phyloP scores from a whole-genome alignment of 2,888 invertebrate genomes.

The Galerucella pusilla region DNA sequence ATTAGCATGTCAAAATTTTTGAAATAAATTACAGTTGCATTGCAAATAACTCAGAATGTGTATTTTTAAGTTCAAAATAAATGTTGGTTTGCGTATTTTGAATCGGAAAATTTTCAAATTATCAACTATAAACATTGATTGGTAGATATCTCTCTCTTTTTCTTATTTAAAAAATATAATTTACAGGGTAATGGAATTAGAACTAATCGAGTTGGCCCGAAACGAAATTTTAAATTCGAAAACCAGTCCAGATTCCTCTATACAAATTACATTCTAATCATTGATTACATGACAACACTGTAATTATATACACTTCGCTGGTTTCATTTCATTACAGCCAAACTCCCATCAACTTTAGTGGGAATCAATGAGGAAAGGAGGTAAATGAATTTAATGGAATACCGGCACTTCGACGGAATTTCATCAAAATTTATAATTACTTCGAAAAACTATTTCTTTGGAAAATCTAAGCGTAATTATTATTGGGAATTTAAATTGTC shows the following conservation, averaged over 20 bases:
- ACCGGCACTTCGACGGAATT: slow-evolving; percentile 37
- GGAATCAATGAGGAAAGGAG: slow-evolving; percentile 39
- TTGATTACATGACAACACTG: slow-evolving; percentile 27
- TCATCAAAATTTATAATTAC: slow-evolving; percentile 42
- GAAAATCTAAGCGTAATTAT: slow-evolving; percentile 32
- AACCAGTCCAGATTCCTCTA: background rate
- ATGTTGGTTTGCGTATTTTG: no score
- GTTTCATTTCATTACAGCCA: slow-evolving; percentile 46
- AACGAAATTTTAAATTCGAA: background rate
- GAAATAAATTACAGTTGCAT: no score
- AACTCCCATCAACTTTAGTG: slow-evolving; percentile 37
- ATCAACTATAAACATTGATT: no score
- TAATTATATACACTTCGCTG: slow-evolving; percentile 49
- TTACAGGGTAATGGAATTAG: background rate
- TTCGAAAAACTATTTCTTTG: slow-evolving; percentile 40
- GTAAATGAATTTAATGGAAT: slow-evolving; percentile 43
- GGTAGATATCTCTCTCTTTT: background rate
- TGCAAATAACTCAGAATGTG: no score
- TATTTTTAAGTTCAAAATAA: no score
- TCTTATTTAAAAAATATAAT: background rate
- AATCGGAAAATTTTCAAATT: no score
- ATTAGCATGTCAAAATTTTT: no score
- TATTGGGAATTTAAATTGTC: background rate
- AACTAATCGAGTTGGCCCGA: background rate
- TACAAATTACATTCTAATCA: slow-evolving; percentile 41